Percentiles rank a stretch among this genome's conserved stretches.
These are phyloP conservation scores for Pseudonaja textilis DNA, from an alignment of 2,113 vertebrate genomes.

Conservation along the genomic window DNA sequence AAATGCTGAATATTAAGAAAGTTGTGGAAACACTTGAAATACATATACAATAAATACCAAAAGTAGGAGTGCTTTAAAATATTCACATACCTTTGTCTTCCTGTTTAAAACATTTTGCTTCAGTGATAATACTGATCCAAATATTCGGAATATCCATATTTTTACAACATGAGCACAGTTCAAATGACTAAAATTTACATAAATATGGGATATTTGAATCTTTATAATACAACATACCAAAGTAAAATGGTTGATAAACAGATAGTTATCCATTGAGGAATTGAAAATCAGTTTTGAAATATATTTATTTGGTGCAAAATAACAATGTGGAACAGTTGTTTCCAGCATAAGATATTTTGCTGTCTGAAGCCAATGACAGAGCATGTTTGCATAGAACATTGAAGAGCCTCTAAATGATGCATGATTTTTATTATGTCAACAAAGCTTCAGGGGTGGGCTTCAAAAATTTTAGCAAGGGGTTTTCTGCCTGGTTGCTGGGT, in stretches of 20 bases:
- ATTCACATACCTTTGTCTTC: background rate
- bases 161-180: background rate
- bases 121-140: constrained; percentile 12
- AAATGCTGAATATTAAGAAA: constrained; percentile 22
- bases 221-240: background rate
- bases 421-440: background rate
- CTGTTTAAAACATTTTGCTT: background rate
- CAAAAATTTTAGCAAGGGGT: too few species aligned
- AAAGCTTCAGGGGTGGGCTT: background rate
- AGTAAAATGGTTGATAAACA: background rate
- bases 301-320: background rate
- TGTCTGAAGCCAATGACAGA: background rate
- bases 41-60: background rate
- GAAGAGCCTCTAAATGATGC: background rate
- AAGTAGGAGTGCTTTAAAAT: constrained; percentile 19
- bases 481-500: too few species aligned
- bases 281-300: background rate
- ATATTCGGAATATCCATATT: constrained; percentile 20
- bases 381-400: background rate
- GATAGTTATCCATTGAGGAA: background rate
- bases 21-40: constrained; percentile 29
- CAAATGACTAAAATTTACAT: background rate
- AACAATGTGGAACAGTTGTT: background rate
- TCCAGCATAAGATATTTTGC: background rate
- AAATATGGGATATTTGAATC: background rate